phyloP scores from a whole-genome alignment of 2,888 invertebrate genomes.

The Agrochola lychnidis region DNA sequence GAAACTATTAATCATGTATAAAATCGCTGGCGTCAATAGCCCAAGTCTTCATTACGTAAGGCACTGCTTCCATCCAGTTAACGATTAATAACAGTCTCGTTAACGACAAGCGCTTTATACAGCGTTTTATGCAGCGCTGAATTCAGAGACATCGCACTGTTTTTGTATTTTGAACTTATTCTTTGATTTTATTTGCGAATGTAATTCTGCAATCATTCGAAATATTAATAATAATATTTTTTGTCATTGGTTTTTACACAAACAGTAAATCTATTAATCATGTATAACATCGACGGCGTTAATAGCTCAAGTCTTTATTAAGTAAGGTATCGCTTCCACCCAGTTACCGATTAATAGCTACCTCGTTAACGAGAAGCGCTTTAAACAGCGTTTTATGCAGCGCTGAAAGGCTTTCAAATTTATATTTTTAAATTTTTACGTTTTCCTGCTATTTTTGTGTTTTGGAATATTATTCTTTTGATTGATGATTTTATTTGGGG shows the following conservation, averaged over 20 bases:
- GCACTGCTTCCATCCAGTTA: conserved; percentile 52
- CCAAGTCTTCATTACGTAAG: conserved; percentile 57
- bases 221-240: too few relatives aligned
- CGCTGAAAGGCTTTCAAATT: not conserved
- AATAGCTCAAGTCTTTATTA: conserved; percentile 56
- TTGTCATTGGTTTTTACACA: not conserved
- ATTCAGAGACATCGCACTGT: not conserved
- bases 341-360: conserved; percentile 56
- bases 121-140: conserved; percentile 29
- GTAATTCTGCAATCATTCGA: not conserved
- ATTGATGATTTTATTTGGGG: too few relatives aligned
- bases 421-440: not conserved
- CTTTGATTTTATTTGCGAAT: not conserved
- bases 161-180: not conserved
- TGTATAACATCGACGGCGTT: conserved; percentile 45
- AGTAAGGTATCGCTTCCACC: conserved; percentile 50
- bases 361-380: conserved; percentile 43
- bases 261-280: conserved; percentile 48
- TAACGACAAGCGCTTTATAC: conserved; percentile 43
- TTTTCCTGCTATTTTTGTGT: not conserved
- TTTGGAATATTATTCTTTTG: not conserved
- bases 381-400: conserved; percentile 1
- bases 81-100: conserved; percentile 55
- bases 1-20: conserved; percentile 65
- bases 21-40: conserved; percentile 51